Evolutionary conservation across 1,140 invertebrate genomes (phyloP).

Genomic region (Megalopta genalis): DNA sequence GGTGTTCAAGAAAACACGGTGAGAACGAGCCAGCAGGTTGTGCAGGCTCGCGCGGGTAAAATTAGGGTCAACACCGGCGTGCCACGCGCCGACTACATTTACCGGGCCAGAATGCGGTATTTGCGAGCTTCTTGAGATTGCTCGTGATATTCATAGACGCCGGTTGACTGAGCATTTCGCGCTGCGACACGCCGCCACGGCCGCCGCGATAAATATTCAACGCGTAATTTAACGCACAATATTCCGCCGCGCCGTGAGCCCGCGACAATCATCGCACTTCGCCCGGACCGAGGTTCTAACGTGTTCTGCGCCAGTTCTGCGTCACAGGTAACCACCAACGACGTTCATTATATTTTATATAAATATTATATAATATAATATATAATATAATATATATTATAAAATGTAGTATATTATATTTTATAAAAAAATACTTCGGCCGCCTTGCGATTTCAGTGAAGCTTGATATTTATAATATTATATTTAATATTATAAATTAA

Average conservation of each 20-base stretch:
- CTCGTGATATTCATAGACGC: conserved; percentile 9
- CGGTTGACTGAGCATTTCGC: neutral
- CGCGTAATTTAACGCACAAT: neutral
- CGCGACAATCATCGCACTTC: too few species aligned
- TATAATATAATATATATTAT: too few species aligned
- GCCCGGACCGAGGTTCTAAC: too few species aligned
- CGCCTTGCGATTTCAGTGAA: too few species aligned
- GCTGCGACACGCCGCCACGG: neutral
- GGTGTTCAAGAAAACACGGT: neutral
- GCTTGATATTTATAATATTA: too few species aligned
- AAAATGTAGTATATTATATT: too few species aligned
- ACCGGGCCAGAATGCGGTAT: conserved; percentile 2
- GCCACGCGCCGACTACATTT: conserved; percentile 10
- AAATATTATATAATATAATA: too few species aligned
- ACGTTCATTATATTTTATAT: too few species aligned
- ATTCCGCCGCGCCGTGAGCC: neutral
- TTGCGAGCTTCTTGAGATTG: conserved; percentile 19
- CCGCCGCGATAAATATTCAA: neutral
- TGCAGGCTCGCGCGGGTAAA: neutral
- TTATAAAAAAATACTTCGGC: too few species aligned
- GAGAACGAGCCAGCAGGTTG: neutral
- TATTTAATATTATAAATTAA: too few species aligned
- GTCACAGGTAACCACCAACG: too few species aligned
- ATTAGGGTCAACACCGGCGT: conserved; percentile 30
- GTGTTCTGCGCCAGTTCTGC: too few species aligned